A percentile compares a stretch with the other conserved stretches of the same genome.
Evolutionary conservation across 2,888 invertebrate species (phyloP).

Genomic region (Eledona agricola): DNA sequence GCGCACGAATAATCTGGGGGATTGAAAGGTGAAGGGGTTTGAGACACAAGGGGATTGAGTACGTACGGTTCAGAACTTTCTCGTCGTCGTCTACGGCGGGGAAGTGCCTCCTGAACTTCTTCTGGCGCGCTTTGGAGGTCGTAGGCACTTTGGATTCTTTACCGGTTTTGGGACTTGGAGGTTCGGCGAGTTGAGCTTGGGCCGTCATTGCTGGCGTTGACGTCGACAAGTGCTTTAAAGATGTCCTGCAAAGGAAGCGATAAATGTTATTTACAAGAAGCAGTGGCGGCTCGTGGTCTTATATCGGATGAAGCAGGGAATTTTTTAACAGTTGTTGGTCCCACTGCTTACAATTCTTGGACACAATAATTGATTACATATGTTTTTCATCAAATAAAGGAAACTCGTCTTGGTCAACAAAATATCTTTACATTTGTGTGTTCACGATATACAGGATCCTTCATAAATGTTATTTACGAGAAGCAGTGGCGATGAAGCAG

Average conservation of each 20-base stretch:
- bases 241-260: conserved; percentile 63
- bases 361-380: too few relatives aligned
- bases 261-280: conserved; percentile 21
- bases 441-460: too few relatives aligned
- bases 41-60: conserved; percentile 4
- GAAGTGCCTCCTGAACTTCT: conserved; percentile 90
- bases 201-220: conserved; percentile 65
- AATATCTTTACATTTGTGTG: too few relatives aligned
- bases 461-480: too few relatives aligned
- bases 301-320: too few relatives aligned
- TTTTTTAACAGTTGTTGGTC: too few relatives aligned
- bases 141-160: conserved; percentile 60
- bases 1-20: conserved; percentile 92
- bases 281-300: too few relatives aligned
- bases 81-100: conserved; percentile 85
- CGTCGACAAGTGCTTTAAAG: conserved; percentile 69
- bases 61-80: conserved; percentile 85
- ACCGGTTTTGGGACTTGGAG: conserved; percentile 60
- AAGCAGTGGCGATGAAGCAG: too few relatives aligned
- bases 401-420: too few relatives aligned
- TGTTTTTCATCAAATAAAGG: too few relatives aligned
- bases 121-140: conserved; percentile 80
- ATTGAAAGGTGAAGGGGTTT: conserved; percentile 31
- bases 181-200: conserved; percentile 59
- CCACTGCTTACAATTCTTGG: too few relatives aligned